Evolutionary conservation across 2,797 vertebrate genomes (phyloP).

Genomic region (Myotis planiceps): DNA sequence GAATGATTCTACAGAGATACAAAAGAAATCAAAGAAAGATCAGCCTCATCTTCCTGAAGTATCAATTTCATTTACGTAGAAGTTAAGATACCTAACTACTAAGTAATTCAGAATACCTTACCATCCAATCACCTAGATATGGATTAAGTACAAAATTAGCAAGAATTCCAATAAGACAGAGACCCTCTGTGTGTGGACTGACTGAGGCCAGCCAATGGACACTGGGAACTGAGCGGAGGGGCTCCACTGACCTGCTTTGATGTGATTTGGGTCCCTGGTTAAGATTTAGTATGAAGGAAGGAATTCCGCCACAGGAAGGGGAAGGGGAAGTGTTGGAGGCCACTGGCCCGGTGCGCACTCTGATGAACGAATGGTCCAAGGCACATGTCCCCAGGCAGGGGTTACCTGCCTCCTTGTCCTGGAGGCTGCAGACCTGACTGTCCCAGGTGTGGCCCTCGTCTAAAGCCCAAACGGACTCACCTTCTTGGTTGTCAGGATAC

Average conservation of each 20-base stretch:
- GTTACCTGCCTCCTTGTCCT: not conserved
- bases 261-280: not conserved
- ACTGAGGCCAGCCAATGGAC: not conserved
- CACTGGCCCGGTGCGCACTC: not conserved
- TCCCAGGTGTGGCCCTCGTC: not conserved
- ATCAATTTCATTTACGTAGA: not conserved
- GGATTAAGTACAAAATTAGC: slow-evolving; percentile 1
- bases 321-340: not conserved
- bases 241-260: not conserved
- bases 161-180: not conserved
- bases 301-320: not conserved
- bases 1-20: not conserved
- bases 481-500: slow-evolving; percentile 89
- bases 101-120: not conserved
- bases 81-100: not conserved
- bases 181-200: not conserved
- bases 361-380: not conserved
- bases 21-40: not conserved
- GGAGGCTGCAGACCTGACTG: not conserved
- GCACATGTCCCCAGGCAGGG: not conserved
- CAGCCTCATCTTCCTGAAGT: not conserved
- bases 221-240: no score
- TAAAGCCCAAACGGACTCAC: slow-evolving; percentile 73
- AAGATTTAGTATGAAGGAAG: not conserved
- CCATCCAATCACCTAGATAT: not conserved